Base-by-base conservation (phyloP, 1,140 invertebrate species). In the Zaprionus inermis region DNA sequence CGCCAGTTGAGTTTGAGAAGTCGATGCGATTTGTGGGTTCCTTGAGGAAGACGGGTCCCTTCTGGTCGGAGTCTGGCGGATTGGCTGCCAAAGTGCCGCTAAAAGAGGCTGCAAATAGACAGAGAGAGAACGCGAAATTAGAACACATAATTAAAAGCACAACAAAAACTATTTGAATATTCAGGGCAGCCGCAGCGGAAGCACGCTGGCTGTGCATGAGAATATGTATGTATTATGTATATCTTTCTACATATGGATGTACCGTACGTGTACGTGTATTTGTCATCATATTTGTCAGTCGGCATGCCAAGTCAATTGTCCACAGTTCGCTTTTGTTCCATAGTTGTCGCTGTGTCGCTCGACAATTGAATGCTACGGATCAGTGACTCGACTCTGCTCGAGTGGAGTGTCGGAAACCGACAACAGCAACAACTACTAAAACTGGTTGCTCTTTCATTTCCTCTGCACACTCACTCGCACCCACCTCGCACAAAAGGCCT, bases 1-100 rank as follows among this genome's bases (percentile, higher is more conserved):
- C 96, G 79, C 98, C 98, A 30, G 97, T 98, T 54, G 97, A 97
- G 92, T 99, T 99, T 68, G 97, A 97, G 93, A 99, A 98, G 92
- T 98, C 97, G 46, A 98, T 95, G 78, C 96, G 95, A 92, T 97
- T 97, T 70, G 96, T 96, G 20, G 97, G 98, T 94, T 98, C 98
- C 81, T 96, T 96, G 60, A 97, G 95, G 93, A 98, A 98, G 56
- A 98, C 96, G 9, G 97, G 98, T 86, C 97, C 98, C 73, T 92
- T 92, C 20, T 88, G 84, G 67, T 92, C 92, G 55, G 89, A 90
- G 89, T 92, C 91, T 38, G 90, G 86, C 20, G 90, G 81, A 73
- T 81, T 92, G 46, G 83, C 91, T 56, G 91, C 82, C 18, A 74
- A 58, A 60, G 54, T 81, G 32, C 66, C 64, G 56, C 69, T 41